Base-by-base conservation (phyloP, 1,140 invertebrate genomes). In the Mactra quadrangularis region DNA sequence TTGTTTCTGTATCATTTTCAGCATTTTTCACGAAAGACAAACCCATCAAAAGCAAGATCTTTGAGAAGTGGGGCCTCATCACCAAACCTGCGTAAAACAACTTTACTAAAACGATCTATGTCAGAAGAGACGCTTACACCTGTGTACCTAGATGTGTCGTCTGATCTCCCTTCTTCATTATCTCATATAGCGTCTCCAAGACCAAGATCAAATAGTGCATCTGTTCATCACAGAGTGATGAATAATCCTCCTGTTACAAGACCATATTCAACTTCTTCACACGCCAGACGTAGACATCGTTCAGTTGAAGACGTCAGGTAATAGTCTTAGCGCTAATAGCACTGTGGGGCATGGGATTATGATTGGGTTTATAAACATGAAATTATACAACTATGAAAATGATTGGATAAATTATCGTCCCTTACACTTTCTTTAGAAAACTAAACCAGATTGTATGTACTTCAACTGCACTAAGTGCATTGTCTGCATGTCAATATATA, bases 51-150 rank as follows among this genome's bases (percentile, higher is more conserved):
- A n/a, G 7, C 4, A 22, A n/a, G 19, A 22, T n/a, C 53, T 55
- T 9, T 7, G 6, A 55, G 38, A 41, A 41, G 38, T 41, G 38
- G 6, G 15, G 38, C 38, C 6, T 41, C 64, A 50, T n/a, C 70
- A 13, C 77, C 77, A 41, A 81, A 81, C 53, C 77, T 81, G 25
- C 66, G 60, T n/a, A 81, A 81, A 60, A 57, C 77, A 41, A 70
- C 66, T 41, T 35, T 81, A 17, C 27, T 64, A 71, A 71, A 52
- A 33, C 62, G 66, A 7, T 59, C 77, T 0, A 41, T 81, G 52
- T 81, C 77, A 22, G 33, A 57, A 27, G 77, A 81, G 50, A 81
- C 77, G 6, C 22, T 81, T 4, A 78, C 45, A 22, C 77, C 77
- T 45, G 77, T 81, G 9, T 81, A 81, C 66, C 70, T 81, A 19